These are phyloP conservation scores for Branchinecta lindahli DNA, from an alignment of 1,140 invertebrate species.

Conservation along the genomic window DNA sequence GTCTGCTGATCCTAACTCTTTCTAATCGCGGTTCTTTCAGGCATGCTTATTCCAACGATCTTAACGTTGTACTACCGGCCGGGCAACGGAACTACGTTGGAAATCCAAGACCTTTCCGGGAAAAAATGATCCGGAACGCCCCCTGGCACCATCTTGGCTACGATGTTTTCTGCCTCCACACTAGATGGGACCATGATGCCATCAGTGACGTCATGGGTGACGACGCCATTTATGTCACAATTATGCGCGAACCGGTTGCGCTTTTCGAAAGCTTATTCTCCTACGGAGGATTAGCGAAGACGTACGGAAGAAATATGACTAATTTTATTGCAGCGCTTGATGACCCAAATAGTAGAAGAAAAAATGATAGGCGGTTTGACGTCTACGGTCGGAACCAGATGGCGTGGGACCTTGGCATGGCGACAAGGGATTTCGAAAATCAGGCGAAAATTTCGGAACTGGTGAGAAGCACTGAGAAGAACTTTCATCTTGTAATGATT, in stretches of 20 bases:
- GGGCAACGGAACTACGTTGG: too few relatives aligned
- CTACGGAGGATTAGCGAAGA: slow-evolving; percentile 25
- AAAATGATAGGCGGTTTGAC: not conserved
- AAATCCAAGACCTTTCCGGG: too few relatives aligned
- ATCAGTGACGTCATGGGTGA: slow-evolving; percentile 28
- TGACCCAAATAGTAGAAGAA: too few relatives aligned
- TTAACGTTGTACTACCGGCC: too few relatives aligned
- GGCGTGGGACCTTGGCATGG: not conserved
- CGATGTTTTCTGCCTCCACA: slow-evolving; percentile 27
- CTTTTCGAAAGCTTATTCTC: slow-evolving; percentile 30
- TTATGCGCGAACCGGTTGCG: slow-evolving; percentile 30
- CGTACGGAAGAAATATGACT: too few relatives aligned
- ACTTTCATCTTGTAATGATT: slow-evolving; percentile 3
- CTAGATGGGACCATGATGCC: slow-evolving; percentile 25
- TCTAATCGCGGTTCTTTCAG: too few relatives aligned
- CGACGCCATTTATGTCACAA: slow-evolving; percentile 29
- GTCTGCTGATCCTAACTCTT: too few relatives aligned
- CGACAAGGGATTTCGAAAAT: not conserved
- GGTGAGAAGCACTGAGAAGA: not conserved
- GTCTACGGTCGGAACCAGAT: not conserved
- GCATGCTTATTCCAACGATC: too few relatives aligned
- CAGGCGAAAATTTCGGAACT: not conserved
- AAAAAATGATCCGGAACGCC: not conserved
- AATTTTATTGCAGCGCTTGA: too few relatives aligned
- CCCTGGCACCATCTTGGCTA: slow-evolving; percentile 16